Conservation (phyloP, 2,888 invertebrate species). For the Parasteatoda lunata region DNA sequence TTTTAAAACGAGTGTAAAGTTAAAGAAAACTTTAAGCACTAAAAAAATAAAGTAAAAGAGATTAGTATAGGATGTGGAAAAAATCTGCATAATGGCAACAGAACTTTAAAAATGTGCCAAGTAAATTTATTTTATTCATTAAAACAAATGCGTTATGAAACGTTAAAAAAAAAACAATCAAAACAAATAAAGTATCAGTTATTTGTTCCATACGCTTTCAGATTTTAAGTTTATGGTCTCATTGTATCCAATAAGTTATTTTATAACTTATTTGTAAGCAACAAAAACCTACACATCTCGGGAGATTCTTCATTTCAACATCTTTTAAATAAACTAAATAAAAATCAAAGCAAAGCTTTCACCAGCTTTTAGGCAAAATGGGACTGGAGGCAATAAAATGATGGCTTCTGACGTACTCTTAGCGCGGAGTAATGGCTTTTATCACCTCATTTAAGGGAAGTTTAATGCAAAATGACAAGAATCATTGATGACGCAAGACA, state of each 20-base stretch:
- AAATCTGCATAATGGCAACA: too few relatives aligned
- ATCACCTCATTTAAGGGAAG: conserved; percentile 52
- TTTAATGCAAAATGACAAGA: conserved; percentile 45
- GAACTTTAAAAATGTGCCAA: too few relatives aligned
- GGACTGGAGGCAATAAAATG: conserved; percentile 27
- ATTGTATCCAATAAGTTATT: neutral
- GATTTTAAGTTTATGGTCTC: too few relatives aligned
- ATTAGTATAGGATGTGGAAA: too few relatives aligned
- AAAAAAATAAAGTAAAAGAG: too few relatives aligned
- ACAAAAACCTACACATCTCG: neutral
- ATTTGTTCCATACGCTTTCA: too few relatives aligned
- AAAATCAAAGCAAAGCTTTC: conserved; percentile 5
- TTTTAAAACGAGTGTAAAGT: too few relatives aligned
- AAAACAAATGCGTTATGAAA: too few relatives aligned
- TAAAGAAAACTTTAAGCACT: too few relatives aligned
- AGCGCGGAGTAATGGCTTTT: conserved; percentile 57
- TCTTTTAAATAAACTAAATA: conserved; percentile 14
- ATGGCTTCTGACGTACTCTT: conserved; percentile 16
- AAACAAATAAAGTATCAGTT: too few relatives aligned
- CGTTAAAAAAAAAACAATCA: too few relatives aligned
- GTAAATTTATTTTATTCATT: too few relatives aligned
- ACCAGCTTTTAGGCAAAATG: conserved; percentile 26
- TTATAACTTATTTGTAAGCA: neutral
- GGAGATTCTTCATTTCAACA: neutral
- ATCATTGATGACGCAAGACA: conserved; percentile 24